These are phyloP conservation scores for Prostheceraeus crozeri DNA, from an alignment of 2,888 invertebrate genomes.

Conservation along the genomic window DNA sequence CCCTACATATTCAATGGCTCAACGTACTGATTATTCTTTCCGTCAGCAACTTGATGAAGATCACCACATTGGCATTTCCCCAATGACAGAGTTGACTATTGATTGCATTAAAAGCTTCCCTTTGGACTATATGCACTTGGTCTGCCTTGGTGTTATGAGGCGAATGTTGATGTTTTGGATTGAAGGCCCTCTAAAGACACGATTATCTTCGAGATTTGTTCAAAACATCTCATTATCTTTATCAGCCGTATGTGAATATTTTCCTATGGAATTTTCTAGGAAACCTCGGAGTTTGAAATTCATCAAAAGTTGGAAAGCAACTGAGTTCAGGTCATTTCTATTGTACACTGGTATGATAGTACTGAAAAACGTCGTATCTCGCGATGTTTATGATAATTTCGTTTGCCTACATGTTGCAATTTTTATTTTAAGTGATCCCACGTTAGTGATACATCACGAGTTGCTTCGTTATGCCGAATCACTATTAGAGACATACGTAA, in stretches of 20 bases:
- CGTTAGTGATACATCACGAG: no score
- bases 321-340: conserved; percentile 45
- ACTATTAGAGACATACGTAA: no score
- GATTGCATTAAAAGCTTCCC: conserved; percentile 44
- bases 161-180: conserved; percentile 44
- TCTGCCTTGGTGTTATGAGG: conserved; percentile 48
- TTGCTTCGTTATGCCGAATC: no score
- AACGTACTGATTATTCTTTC: conserved; percentile 37
- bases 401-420: conserved; percentile 43
- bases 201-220: conserved; percentile 21
- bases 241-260: neutral
- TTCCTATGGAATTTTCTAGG: conserved; percentile 45
- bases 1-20: conserved; percentile 19
- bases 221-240: conserved; percentile 6
- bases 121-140: conserved; percentile 47
- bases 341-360: conserved; percentile 45
- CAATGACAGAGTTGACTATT: conserved; percentile 41
- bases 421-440: conserved; percentile 39
- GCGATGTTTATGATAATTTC: conserved; percentile 42
- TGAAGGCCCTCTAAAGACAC: conserved; percentile 41
- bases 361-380: conserved; percentile 40
- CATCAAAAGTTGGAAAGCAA: conserved; percentile 46
- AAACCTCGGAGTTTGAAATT: conserved; percentile 44
- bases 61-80: conserved; percentile 41
- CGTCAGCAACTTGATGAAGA: conserved; percentile 36